Conservation (phyloP, 1,140 invertebrate genomes). For the Yoshiicerus persimilis region DNA sequence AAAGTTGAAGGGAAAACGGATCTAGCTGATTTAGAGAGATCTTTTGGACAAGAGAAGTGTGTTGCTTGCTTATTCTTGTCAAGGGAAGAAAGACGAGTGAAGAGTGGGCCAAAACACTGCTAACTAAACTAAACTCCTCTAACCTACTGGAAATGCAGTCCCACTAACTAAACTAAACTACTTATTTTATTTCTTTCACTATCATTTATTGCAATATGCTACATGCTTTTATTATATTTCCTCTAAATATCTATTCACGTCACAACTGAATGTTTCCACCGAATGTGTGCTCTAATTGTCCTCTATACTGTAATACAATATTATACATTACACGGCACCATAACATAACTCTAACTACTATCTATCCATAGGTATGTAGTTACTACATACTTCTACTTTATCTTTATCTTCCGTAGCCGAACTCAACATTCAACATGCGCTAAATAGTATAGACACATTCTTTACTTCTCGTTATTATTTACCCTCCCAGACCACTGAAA, state of each 20-base stretch:
- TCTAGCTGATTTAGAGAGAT: background rate
- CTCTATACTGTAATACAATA: background rate
- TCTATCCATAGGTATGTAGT: background rate
- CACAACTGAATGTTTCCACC: background rate
- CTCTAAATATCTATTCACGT: background rate
- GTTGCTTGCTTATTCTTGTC: background rate
- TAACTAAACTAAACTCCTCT: too few species aligned
- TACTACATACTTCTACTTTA: too few species aligned
- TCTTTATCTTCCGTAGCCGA: background rate
- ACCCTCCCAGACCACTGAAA: background rate
- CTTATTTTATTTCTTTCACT: background rate
- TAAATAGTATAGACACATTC: background rate
- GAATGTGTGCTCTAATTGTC: background rate
- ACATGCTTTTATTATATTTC: background rate
- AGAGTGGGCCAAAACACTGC: background rate
- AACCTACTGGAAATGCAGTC: too few species aligned
- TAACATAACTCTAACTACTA: background rate
- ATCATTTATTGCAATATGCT: slow-evolving; percentile 3
- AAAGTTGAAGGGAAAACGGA: slow-evolving; percentile 5
- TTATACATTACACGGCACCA: background rate
- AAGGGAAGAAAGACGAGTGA: background rate
- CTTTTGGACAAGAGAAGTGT: background rate
- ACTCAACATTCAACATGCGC: background rate
- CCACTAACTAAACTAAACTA: background rate
- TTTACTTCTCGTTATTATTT: too few species aligned